Base-by-base conservation (phyloP, 2,888 invertebrate species). In the Dilophus febrilis region DNA sequence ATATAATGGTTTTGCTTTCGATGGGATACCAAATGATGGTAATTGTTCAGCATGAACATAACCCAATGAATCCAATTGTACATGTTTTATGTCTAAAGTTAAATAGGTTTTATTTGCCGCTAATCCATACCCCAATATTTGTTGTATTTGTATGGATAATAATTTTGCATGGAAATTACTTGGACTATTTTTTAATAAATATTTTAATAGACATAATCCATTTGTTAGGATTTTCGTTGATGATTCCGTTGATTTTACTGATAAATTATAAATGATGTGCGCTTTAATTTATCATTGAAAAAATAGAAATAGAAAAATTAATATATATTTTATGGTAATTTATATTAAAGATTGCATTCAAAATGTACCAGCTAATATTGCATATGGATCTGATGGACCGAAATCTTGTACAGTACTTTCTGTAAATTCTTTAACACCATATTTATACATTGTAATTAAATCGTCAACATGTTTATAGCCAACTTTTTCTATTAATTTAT, bases 11-110 rank as follows among this genome's bases (percentile, higher is more conserved):
- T 77, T 67, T 13, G 84, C 80, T 16, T 77, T 65, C 2, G 72
- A 64, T 50, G 79, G 73, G 35, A 82, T 74, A 7, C 83, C 85
- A 30, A 75, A 71, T 8, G 81, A 70, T 16, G 78, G 70, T 41
- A 90, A 65, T 39, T 84, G 71, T 46, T 79, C 79, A 47, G 78
- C 74, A 62, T 85, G 81, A 44, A 83, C 65, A 65, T 85, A 86
- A 47, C 92, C 88, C 57, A 95, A 65, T 0, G 92, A 86, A 59
- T 92, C 88, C 55, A 91, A 68, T 63, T 92, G 92, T 49, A 94
- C 76, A 62, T 94, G 90, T 62, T 95, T 95, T 42, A 88, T 72
- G 54, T 94, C 92, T 54, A 95, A 64, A 40, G 72, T 72, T 48
- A 77, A 75, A 61, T 82, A 85, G 51, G 80, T 68, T 38, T 69